Conservation (phyloP, 35 echinoderm and acorn worm genomes). For the Patiria miniata region DNA sequence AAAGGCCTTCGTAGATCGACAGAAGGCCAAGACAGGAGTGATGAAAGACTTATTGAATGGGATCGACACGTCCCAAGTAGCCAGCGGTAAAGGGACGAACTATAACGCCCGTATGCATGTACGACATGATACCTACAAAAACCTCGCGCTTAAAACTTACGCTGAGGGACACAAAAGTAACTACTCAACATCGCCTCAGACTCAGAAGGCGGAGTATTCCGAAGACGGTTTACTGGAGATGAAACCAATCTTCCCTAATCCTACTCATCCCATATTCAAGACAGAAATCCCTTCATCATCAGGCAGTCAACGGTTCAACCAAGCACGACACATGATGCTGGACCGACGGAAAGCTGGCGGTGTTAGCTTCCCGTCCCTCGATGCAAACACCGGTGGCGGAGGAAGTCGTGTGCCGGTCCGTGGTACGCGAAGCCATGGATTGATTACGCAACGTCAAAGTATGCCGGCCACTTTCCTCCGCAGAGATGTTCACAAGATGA, state of each 20-base stretch:
- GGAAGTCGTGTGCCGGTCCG: neutral
- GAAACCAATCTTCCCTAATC: constrained; percentile 70
- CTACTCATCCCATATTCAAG: constrained; percentile 52
- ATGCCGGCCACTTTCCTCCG: constrained; percentile 43
- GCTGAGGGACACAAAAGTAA: constrained; percentile 51
- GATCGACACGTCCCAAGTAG: constrained; percentile 62
- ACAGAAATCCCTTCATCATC: constrained; percentile 60
- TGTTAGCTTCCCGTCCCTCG: neutral
- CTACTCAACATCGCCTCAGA: neutral
- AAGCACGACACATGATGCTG: neutral
- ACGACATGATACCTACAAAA: constrained; percentile 47
- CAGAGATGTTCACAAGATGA: constrained; percentile 3
- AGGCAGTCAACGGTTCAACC: neutral
- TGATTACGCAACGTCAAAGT: constrained; percentile 28
- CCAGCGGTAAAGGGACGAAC: constrained; percentile 51
- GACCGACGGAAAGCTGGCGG: neutral
- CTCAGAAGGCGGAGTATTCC: neutral
- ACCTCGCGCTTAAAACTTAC: constrained; percentile 62
- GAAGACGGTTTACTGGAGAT: constrained; percentile 43
- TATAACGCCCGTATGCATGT: constrained; percentile 35
- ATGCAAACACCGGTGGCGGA: neutral
- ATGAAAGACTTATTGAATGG: constrained; percentile 84
- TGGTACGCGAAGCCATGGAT: neutral
- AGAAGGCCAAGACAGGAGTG: constrained; percentile 77
- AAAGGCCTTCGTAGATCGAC: constrained; percentile 90